These are phyloP conservation scores for Mystacornis crossleyi DNA, from an alignment of 2,113 vertebrate species.

Conservation along the genomic window DNA sequence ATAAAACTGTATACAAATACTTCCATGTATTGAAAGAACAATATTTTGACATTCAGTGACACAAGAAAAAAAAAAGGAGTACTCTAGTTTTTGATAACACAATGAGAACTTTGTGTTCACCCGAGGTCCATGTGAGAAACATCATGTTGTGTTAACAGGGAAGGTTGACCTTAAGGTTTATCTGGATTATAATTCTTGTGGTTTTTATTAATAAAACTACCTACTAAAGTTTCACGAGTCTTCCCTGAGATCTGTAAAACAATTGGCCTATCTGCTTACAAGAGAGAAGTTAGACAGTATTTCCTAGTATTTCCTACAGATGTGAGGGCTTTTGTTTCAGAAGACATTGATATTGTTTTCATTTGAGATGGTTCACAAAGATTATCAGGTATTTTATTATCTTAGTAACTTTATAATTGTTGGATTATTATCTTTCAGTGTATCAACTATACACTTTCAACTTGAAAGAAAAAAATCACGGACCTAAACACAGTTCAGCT, in stretches of 20 bases:
- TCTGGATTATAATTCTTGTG: conserved; percentile 30
- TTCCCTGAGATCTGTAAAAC: conserved; percentile 37
- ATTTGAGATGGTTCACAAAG: conserved; percentile 49
- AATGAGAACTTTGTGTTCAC: conserved; percentile 65
- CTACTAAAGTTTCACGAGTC: conserved; percentile 13
- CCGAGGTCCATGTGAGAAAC: conserved; percentile 61
- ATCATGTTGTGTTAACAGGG: conserved; percentile 42
- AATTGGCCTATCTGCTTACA: conserved; percentile 27
- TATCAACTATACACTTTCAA: background rate
- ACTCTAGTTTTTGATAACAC: conserved; percentile 69
- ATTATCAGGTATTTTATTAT: conserved; percentile 58
- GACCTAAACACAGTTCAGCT: background rate
- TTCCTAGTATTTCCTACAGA: conserved; percentile 53
- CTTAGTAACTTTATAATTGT: conserved; percentile 46
- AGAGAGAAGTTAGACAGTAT: conserved; percentile 11
- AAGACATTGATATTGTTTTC: conserved; percentile 47
- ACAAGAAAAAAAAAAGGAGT: background rate
- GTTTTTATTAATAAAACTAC: conserved; percentile 31
- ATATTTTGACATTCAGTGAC: conserved; percentile 80
- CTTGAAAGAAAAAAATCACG: background rate
- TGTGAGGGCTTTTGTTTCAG: conserved; percentile 54
- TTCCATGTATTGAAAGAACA: conserved; percentile 75
- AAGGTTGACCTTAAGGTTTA: conserved; percentile 57
- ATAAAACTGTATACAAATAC: conserved; percentile 76
- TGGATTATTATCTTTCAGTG: conserved; percentile 21